These are phyloP conservation scores for Phyto melanocephala DNA, from an alignment of 2,888 invertebrate species.

Conservation along the genomic window DNA sequence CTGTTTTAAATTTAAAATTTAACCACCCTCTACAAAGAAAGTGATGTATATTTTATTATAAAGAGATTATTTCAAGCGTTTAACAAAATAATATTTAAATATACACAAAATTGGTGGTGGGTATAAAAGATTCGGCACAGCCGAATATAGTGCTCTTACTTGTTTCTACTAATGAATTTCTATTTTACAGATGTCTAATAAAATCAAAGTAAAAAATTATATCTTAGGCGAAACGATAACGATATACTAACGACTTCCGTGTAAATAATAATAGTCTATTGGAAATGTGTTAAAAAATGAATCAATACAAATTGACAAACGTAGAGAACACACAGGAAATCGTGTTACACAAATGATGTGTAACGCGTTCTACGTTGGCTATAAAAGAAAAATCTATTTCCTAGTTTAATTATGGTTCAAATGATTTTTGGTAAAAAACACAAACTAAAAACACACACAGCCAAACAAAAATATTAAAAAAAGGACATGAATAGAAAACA, in stretches of 20 bases:
- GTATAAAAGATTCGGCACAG: too few relatives aligned
- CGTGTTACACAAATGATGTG: slow-evolving; percentile 63
- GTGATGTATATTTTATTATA: too few relatives aligned
- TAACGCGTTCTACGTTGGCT: slow-evolving; percentile 44
- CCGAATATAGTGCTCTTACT: too few relatives aligned
- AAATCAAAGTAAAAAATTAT: slow-evolving; percentile 9
- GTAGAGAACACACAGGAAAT: slow-evolving; percentile 54
- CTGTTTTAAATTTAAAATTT: too few relatives aligned
- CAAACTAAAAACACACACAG: neutral
- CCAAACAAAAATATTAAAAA: slow-evolving; percentile 25
- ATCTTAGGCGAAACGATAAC: neutral
- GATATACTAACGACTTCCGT: slow-evolving; percentile 47
- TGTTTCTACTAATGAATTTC: slow-evolving; percentile 1
- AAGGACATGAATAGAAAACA: slow-evolving; percentile 18
- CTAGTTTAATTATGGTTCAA: neutral
- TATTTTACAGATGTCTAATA: neutral
- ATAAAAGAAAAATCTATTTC: slow-evolving; percentile 14
- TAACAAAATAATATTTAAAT: too few relatives aligned
- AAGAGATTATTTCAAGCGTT: too few relatives aligned
- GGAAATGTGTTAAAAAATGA: slow-evolving; percentile 52
- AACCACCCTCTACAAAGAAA: too few relatives aligned
- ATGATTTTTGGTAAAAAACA: slow-evolving; percentile 34
- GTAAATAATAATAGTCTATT: slow-evolving; percentile 42
- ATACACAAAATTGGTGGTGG: too few relatives aligned
- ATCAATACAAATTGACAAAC: slow-evolving; percentile 52